These are phyloP conservation scores for Psilopsiagon aurifrons DNA, from an alignment of 2,113 vertebrate genomes.

Conservation along the genomic window DNA sequence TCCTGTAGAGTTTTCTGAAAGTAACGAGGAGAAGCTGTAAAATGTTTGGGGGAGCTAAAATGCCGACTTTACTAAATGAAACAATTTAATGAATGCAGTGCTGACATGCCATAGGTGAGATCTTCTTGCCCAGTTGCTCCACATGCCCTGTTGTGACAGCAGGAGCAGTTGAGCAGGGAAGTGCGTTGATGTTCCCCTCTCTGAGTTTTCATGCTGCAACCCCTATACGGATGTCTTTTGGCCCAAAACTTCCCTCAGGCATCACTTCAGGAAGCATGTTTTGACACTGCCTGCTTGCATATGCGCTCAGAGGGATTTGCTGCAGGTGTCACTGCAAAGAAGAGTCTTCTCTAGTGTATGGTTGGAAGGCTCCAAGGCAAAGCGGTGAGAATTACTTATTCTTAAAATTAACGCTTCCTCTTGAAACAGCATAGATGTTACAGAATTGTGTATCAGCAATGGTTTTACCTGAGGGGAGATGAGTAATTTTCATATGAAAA, in stretches of 20 bases:
- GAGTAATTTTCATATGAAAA: not conserved
- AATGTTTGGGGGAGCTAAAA: not conserved
- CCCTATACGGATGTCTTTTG: not conserved
- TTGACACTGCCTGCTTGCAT: conserved; percentile 12
- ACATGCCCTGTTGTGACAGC: not conserved
- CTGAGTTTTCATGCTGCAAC: not conserved
- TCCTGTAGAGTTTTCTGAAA: not conserved
- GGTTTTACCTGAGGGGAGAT: not conserved
- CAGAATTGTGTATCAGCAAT: not conserved
- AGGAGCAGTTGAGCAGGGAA: not conserved
- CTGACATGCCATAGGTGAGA: not conserved
- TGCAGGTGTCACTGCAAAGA: conserved; percentile 8
- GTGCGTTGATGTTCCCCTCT: fast-evolving
- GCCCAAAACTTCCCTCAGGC: not conserved
- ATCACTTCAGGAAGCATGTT: not conserved
- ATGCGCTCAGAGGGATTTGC: not conserved
- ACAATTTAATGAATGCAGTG: not conserved
- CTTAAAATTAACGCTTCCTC: not conserved
- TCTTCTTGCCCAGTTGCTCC: not conserved
- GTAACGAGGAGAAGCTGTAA: not conserved
- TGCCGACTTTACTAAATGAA: not conserved
- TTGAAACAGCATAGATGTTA: not conserved
- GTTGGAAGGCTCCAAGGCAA: not conserved
- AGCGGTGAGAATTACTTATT: not conserved
- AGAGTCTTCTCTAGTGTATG: not conserved